Percentiles rank a stretch among this genome's conserved stretches.
Evolutionary conservation across 2,113 vertebrate species (phyloP).

Genomic region (Phylloscopus trochiloides): DNA sequence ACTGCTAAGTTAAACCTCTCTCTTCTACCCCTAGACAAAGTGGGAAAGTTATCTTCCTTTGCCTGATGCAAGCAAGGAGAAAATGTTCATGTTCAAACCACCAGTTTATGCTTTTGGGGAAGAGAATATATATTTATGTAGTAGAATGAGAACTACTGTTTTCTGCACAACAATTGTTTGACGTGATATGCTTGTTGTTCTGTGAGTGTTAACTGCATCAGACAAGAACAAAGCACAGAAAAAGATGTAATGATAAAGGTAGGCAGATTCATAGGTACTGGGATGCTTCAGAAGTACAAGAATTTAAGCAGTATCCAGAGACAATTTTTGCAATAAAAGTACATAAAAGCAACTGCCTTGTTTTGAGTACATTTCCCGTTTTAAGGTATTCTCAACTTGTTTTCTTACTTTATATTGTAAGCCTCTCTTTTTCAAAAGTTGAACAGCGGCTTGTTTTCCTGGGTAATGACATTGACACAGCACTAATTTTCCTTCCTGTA

Average conservation of each 20-base stretch:
- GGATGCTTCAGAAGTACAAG: not conserved
- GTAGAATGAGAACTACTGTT: not conserved
- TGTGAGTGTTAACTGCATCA: conserved; percentile 23
- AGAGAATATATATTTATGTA: not conserved
- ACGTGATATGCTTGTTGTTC: not conserved
- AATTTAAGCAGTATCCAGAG: not conserved
- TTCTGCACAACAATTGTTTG: not conserved
- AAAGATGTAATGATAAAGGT: not conserved
- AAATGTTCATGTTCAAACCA: not conserved
- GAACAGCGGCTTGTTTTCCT: not conserved
- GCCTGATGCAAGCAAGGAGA: not conserved
- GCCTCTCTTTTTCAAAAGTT: not conserved
- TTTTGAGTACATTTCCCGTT: not conserved
- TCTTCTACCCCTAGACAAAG: not conserved
- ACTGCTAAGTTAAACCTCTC: not conserved
- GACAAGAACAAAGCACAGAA: conserved; percentile 22
- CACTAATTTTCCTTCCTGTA: not conserved
- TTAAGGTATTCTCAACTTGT: not conserved
- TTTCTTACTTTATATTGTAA: not conserved
- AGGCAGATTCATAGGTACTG: not conserved
- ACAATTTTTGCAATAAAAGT: not conserved
- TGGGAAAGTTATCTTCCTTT: not conserved
- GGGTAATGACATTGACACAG: not conserved
- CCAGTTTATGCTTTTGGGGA: not conserved
- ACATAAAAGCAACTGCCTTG: not conserved